Percentiles rank a stretch among this genome's conserved stretches.
phyloP scores from a whole-genome alignment of 1,140 invertebrate species.

The Atta colombica region DNA sequence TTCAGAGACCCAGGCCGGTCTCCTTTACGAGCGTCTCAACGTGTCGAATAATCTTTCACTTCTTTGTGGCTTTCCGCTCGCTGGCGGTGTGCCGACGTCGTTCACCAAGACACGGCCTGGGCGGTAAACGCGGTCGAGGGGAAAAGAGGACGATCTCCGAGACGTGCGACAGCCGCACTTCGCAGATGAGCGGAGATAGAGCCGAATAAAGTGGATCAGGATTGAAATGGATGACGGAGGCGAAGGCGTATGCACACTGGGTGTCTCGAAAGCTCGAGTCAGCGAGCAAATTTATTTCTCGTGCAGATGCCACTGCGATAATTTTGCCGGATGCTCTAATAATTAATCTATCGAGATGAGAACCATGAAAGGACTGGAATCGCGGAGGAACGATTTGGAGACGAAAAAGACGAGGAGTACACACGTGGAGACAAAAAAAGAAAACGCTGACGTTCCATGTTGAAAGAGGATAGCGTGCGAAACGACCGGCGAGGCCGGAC shows the following conservation, averaged over 20 bases:
- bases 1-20: background rate
- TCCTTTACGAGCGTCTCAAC: constrained; percentile 13
- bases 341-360: background rate
- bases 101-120: background rate
- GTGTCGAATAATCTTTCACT: background rate
- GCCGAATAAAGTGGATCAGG: constrained; percentile 19
- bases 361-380: background rate
- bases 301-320: background rate
- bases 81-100: constrained; percentile 47
- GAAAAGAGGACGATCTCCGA: background rate
- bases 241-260: constrained; percentile 7
- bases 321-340: background rate
- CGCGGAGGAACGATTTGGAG: background rate
- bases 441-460: background rate
- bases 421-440: background rate
- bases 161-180: background rate
- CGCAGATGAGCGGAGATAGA: constrained; percentile 29
- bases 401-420: background rate
- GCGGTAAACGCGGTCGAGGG: background rate
- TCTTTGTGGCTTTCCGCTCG: background rate
- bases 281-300: background rate
- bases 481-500: background rate
- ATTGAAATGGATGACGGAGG: constrained; percentile 22
- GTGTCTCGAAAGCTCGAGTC: constrained; percentile 14
- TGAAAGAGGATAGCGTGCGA: background rate